A percentile compares a stretch with the other conserved stretches of the same genome.
Conservation (phyloP, 2,888 invertebrate genomes). For the Hypomecis punctinalis region DNA sequence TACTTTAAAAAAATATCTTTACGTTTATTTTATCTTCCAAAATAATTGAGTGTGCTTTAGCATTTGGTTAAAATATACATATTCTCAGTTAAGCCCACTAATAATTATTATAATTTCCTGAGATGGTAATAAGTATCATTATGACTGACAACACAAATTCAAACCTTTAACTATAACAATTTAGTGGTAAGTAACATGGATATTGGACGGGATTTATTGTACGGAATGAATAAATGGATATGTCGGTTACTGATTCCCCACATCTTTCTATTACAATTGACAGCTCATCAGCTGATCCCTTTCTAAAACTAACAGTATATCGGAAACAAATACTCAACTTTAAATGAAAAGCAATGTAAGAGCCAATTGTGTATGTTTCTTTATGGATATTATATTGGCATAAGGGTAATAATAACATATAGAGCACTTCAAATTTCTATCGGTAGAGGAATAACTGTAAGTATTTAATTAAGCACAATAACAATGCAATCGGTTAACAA, state of each 20-base stretch:
- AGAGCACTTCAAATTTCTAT: neutral
- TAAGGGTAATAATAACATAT: neutral
- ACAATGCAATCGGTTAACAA: no score
- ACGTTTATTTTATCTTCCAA: no score
- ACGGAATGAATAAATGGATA: neutral
- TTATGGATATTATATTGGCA: slow-evolving; percentile 23
- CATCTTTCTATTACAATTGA: slow-evolving; percentile 67
- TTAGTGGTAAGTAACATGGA: neutral
- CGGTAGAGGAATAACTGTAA: no score
- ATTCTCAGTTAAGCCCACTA: neutral
- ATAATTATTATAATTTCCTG: no score
- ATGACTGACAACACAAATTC: neutral
- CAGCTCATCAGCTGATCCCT: slow-evolving; percentile 65
- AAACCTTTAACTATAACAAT: neutral
- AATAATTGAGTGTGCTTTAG: no score
- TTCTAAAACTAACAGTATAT: slow-evolving; percentile 61
- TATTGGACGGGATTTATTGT: neutral
- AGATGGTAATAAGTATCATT: neutral
- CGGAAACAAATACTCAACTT: slow-evolving; percentile 59
- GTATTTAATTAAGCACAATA: no score
- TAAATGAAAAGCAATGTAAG: slow-evolving; percentile 47
- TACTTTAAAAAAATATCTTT: no score
- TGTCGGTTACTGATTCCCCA: slow-evolving; percentile 13
- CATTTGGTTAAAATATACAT: no score
- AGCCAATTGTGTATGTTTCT: slow-evolving; percentile 3